Conservation (phyloP, 2,113 vertebrate genomes). For the Neotoma lepida region DNA sequence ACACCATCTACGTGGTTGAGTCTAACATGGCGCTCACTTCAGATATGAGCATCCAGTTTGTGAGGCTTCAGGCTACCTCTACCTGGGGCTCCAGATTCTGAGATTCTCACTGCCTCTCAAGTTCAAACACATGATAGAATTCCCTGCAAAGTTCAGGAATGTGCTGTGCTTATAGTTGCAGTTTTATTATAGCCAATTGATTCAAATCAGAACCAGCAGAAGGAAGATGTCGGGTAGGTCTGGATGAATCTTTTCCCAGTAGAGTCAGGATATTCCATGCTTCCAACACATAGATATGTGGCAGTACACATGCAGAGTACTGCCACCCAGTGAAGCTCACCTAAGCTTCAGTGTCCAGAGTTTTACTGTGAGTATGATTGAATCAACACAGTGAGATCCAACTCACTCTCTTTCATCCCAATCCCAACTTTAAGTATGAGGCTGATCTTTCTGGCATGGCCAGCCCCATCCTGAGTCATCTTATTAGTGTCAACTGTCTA, state of each 20-base stretch:
- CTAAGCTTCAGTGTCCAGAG: not conserved
- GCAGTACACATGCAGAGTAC: not conserved
- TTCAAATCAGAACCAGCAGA: not conserved
- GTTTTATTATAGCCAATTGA: not conserved
- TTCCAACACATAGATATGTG: not conserved
- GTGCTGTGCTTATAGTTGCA: not conserved
- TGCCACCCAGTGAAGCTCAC: not conserved
- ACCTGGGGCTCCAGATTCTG: not conserved
- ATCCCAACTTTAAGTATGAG: not conserved
- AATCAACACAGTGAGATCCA: not conserved
- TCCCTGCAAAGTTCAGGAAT: not conserved
- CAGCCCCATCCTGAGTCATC: not conserved
- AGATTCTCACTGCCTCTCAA: not conserved
- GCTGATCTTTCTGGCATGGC: not conserved
- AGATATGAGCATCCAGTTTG: not conserved
- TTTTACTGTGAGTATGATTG: not conserved
- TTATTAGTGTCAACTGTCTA: not conserved
- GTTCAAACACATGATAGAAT: not conserved
- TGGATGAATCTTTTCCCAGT: not conserved
- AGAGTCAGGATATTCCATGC: not conserved
- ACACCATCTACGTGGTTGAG: not conserved
- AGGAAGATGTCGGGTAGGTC: not conserved
- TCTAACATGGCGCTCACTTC: not conserved
- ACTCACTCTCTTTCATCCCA: not conserved
- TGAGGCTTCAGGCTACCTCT: not conserved